Evolutionary conservation across 2,797 vertebrate species (phyloP).

Genomic region (Dromococcyx pavoninus): DNA sequence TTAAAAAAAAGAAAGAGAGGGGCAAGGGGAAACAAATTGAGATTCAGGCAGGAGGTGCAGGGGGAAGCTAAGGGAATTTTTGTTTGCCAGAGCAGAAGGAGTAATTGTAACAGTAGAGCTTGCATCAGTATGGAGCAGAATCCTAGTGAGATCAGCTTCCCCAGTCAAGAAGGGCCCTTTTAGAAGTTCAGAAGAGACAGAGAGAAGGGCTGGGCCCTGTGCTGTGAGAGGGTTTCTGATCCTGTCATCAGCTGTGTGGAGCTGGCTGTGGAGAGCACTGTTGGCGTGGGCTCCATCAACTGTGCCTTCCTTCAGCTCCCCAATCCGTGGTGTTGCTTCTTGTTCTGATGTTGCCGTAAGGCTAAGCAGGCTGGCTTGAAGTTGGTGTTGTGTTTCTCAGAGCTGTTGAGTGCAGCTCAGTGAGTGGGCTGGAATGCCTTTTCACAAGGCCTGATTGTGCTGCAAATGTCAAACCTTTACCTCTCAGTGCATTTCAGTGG

Average conservation of each 20-base stretch:
- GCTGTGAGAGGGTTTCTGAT: not conserved
- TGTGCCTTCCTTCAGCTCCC: not conserved
- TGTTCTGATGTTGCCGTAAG: fast-evolving
- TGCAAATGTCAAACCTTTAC: not conserved
- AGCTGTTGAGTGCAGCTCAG: not conserved
- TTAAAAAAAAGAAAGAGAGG: not conserved
- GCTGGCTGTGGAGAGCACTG: not conserved
- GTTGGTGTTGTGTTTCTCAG: not conserved
- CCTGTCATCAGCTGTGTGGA: not conserved
- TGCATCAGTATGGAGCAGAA: not conserved
- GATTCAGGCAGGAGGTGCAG: not conserved
- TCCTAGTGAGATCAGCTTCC: not conserved
- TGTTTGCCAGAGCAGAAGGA: not conserved
- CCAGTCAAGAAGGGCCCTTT: fast-evolving
- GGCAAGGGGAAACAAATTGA: not conserved
- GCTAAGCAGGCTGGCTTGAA: not conserved
- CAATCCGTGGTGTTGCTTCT: not conserved
- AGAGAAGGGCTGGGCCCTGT: not conserved
- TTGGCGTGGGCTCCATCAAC: fast-evolving
- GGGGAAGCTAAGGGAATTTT: not conserved
- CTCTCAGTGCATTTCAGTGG: not conserved
- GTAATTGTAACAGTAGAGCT: not conserved
- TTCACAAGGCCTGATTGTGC: not conserved
- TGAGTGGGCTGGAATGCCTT: not conserved
- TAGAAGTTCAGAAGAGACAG: not conserved